Base-by-base conservation (phyloP, 2,888 invertebrate genomes). In the Stenichneumon culpator region DNA sequence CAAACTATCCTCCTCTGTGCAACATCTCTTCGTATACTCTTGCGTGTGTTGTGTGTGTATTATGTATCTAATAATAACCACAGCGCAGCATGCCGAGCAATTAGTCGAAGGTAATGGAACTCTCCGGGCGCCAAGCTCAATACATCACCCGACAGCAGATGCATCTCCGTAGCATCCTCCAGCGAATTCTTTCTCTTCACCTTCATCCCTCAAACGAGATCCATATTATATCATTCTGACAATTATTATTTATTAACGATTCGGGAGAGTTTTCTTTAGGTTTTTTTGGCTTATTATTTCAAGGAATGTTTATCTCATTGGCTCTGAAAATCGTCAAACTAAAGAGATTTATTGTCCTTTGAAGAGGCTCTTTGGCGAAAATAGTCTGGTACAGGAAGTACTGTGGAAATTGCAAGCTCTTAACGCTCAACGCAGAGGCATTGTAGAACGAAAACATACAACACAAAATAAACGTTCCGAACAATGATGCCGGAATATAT, bases 201-300 rank as follows among this genome's bases (percentile, higher is more conserved):
- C 80, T 75, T 83, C 63, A 44, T 80, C 67, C 52, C 54, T 63
- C 44, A 52, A 32, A 57, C 19, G 67, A 73, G 50, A 74, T 83
- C 52, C 79, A 79, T 47, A 63, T 63, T 28, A 63, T 67, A 73
- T 78, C 67, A 44, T 54, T 74, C 82, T 74, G 82, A 81, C 81
- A 82, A 82, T 82, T 81, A 82, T 47, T 84, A 79, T 82, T 85
- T 82, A 73, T 74, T 74, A 85, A 85, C 82, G 84, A 82, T 75
- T n/a, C 50, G 52, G 68, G 68, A 44, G 57, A 65, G 68, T 81
- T n/a, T 63, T 63, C 16, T 7, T 52, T 57, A 1, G 39, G 39
- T 25, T 57, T 28, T 60, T 25, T 28, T 28, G 5, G 28, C 28
- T 5, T 28, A 28, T 60, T 14, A 69, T 81, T 74, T 68, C 60